Conservation (phyloP, 1,140 invertebrate species). For the Zaprionus taronus region DNA sequence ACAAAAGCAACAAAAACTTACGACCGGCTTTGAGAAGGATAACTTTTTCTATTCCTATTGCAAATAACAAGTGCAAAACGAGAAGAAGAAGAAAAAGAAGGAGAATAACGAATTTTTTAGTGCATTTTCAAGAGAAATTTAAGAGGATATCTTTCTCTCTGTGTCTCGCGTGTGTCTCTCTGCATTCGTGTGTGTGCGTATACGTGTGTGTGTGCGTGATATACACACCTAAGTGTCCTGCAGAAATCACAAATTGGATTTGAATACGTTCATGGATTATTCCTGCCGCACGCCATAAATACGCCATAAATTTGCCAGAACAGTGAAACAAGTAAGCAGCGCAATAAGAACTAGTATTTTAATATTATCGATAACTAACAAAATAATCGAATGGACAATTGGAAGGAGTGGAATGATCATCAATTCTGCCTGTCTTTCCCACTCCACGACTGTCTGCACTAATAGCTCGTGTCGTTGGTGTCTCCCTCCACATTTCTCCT, state of each 20-base stretch:
- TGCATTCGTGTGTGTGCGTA: neutral
- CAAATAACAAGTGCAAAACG: constrained; percentile 19
- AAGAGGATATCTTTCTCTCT: constrained; percentile 47
- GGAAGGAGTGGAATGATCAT: neutral
- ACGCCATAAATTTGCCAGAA: constrained; percentile 24
- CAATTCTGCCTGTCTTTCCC: neutral
- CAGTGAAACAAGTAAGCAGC: constrained; percentile 52
- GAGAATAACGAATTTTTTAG: constrained; percentile 1
- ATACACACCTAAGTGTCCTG: constrained; percentile 76
- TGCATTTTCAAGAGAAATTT: constrained; percentile 30
- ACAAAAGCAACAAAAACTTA: constrained; percentile 24
- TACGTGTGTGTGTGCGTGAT: constrained; percentile 44
- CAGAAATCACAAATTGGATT: constrained; percentile 51
- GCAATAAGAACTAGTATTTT: neutral
- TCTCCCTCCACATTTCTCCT: neutral
- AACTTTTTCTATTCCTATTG: constrained; percentile 38
- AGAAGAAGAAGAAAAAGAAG: neutral
- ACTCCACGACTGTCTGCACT: constrained; percentile 17
- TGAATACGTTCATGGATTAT: constrained; percentile 56
- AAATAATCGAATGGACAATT: neutral
- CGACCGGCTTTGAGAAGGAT: constrained; percentile 43
- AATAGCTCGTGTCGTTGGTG: constrained; percentile 72
- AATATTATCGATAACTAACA: neutral
- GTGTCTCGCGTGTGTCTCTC: neutral
- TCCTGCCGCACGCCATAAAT: constrained; percentile 46